Conservation (phyloP, 2,888 invertebrate species). For the Eurytoma californica region DNA sequence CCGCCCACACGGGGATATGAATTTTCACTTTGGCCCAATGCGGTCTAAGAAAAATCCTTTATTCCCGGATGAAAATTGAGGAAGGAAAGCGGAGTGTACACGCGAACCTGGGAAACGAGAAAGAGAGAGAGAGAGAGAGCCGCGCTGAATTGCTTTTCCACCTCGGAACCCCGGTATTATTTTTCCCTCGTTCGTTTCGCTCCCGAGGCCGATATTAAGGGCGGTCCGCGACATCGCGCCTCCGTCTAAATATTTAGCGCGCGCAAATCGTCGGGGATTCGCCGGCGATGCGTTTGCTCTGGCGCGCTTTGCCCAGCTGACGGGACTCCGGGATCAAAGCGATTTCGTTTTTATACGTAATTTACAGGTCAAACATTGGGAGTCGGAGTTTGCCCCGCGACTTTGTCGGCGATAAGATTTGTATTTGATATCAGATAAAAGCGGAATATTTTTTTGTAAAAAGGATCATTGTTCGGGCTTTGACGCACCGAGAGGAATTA, state of each 20-base stretch:
- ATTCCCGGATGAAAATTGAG: slow-evolving; percentile 25
- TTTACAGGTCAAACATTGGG: slow-evolving; percentile 24
- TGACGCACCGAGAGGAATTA: too few relatives aligned
- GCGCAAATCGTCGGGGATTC: slow-evolving; percentile 2
- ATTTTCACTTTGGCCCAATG: slow-evolving; percentile 16
- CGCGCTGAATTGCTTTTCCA: slow-evolving; percentile 64
- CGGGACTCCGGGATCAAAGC: slow-evolving; percentile 6
- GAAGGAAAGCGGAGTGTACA: slow-evolving; percentile 39
- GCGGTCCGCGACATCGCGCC: neutral
- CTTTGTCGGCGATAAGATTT: neutral
- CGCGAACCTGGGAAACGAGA: neutral
- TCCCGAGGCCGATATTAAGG: slow-evolving; percentile 39
- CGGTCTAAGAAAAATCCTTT: slow-evolving; percentile 27
- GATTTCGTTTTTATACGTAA: slow-evolving; percentile 25
- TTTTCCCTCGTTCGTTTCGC: slow-evolving; percentile 59
- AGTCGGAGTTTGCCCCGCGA: neutral
- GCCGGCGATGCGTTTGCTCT: slow-evolving; percentile 11
- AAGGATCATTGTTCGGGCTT: too few relatives aligned
- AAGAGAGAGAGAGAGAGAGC: slow-evolving; percentile 28
- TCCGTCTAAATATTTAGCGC: slow-evolving; percentile 40
- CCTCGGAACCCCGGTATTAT: slow-evolving; percentile 62
- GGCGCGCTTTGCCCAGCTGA: neutral
- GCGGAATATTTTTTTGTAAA: too few relatives aligned
- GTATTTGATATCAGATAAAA: neutral
- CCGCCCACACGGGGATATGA: neutral